Evolutionary conservation across 2,888 invertebrate genomes (phyloP).

Genomic region (Psylliodes chrysocephalus): DNA sequence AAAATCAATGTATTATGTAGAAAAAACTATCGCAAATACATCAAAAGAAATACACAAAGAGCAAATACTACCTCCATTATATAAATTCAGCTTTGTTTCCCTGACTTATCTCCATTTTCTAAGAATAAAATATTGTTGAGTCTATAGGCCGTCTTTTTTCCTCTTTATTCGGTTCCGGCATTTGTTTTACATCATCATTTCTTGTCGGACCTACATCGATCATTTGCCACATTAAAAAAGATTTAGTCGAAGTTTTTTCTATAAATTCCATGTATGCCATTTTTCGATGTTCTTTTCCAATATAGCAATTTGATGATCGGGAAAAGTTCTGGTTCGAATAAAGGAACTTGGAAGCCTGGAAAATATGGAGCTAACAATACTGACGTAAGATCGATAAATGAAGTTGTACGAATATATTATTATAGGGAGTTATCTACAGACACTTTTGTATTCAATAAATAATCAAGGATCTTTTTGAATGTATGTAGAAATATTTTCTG

Average conservation of each 20-base stretch:
- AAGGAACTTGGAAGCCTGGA: no score
- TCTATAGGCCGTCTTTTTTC: background rate
- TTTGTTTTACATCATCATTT: slow-evolving; percentile 4
- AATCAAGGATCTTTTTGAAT: no score
- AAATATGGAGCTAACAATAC: no score
- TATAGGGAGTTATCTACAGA: no score
- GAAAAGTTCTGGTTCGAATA: background rate
- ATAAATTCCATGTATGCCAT: background rate
- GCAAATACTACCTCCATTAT: slow-evolving; percentile 3
- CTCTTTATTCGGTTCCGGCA: background rate
- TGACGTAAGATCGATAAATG: no score
- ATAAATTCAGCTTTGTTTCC: slow-evolving; percentile 4
- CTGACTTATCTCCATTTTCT: slow-evolving; percentile 1
- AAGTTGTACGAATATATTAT: no score
- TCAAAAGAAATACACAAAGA: background rate
- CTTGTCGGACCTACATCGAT: background rate
- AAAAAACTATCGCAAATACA: slow-evolving; percentile 3
- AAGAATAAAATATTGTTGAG: slow-evolving; percentile 14
- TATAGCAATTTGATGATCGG: background rate
- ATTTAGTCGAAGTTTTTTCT: slow-evolving; percentile 3
- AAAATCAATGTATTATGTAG: background rate
- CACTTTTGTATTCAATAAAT: no score
- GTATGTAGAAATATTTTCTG: no score
- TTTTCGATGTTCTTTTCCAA: background rate
- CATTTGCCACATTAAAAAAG: slow-evolving; percentile 11